Evolutionary conservation across 2,888 invertebrate species (phyloP).

Genomic region (Pandemis heparana): DNA sequence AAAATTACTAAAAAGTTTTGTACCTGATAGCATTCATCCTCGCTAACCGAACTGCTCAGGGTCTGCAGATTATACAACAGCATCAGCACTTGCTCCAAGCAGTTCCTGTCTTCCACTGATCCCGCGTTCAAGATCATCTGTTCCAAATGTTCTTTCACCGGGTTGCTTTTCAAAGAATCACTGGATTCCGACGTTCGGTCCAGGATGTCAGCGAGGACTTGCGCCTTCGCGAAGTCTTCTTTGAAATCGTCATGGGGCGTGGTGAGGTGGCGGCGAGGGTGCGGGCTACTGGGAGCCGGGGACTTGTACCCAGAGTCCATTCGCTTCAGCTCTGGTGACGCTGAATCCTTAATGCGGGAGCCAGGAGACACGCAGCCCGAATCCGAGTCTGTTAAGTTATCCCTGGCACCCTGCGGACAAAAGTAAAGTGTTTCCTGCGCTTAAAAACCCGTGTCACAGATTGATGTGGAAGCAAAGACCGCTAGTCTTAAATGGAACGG

Average conservation of each 20-base stretch:
- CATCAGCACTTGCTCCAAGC: slow-evolving; percentile 87
- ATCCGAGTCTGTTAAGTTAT: slow-evolving; percentile 83
- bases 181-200: slow-evolving; percentile 78
- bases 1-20: slow-evolving; percentile 34
- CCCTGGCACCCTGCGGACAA: slow-evolving; percentile 77
- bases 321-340: slow-evolving; percentile 82
- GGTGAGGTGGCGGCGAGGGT: slow-evolving; percentile 69
- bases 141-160: slow-evolving; percentile 80
- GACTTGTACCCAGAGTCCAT: slow-evolving; percentile 85
- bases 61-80: slow-evolving; percentile 87
- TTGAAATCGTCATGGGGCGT: slow-evolving; percentile 79
- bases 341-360: slow-evolving; percentile 82
- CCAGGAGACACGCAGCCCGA: slow-evolving; percentile 85
- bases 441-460: no score
- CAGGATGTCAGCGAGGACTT: slow-evolving; percentile 76
- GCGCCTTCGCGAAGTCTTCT: slow-evolving; percentile 81
- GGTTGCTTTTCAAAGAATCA: slow-evolving; percentile 78
- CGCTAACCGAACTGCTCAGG: slow-evolving; percentile 82
- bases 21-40: slow-evolving; percentile 85
- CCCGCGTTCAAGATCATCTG: slow-evolving; percentile 82
- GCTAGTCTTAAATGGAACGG: no score
- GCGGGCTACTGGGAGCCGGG: slow-evolving; percentile 79
- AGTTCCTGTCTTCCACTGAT: slow-evolving; percentile 86
- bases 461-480: no score
- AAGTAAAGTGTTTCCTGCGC: no score